A percentile compares a stretch with the other conserved stretches of the same genome.
Conservation (phyloP, 2,797 vertebrate species). For the Decapterus maruadsi region DNA sequence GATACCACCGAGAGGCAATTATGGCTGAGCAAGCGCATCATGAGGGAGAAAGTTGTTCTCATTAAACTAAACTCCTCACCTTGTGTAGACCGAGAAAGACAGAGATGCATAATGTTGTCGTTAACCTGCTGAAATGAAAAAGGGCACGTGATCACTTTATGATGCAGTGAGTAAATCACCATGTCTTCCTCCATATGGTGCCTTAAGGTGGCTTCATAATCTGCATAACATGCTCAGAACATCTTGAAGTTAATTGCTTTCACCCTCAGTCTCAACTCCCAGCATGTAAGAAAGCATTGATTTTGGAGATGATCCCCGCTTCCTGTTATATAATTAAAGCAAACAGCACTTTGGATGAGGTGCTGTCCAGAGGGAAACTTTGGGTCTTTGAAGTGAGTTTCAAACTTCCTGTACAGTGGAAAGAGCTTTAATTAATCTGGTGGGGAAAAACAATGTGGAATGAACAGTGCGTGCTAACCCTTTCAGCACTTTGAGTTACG, state of each 20-base stretch:
- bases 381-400: slow-evolving; percentile 55
- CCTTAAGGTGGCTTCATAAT: slow-evolving; percentile 44
- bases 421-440: slow-evolving; percentile 50
- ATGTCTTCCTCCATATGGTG: slow-evolving; percentile 23
- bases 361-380: slow-evolving; percentile 57
- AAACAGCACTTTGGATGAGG: slow-evolving; percentile 51
- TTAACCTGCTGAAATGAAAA: slow-evolving; percentile 19
- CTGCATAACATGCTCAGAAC: slow-evolving; percentile 42
- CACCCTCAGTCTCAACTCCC: slow-evolving; percentile 47
- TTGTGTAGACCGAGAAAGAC: slow-evolving; percentile 36
- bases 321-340: slow-evolving; percentile 67
- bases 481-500: slow-evolving; percentile 14
- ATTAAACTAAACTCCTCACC: slow-evolving; percentile 59
- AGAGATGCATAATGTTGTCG: slow-evolving; percentile 25
- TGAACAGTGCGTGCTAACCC: slow-evolving; percentile 23
- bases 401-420: slow-evolving; percentile 36
- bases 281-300: slow-evolving; percentile 55
- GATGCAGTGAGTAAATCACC: slow-evolving; percentile 20
- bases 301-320: slow-evolving; percentile 51
- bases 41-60: slow-evolving; percentile 64
- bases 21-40: slow-evolving; percentile 57
- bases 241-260: slow-evolving; percentile 69
- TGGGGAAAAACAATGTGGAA: slow-evolving; percentile 1
- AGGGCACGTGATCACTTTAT: slow-evolving; percentile 15
- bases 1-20: slow-evolving; percentile 68